phyloP scores from a whole-genome alignment of 2,888 invertebrate genomes.

The Salticus scenicus region DNA sequence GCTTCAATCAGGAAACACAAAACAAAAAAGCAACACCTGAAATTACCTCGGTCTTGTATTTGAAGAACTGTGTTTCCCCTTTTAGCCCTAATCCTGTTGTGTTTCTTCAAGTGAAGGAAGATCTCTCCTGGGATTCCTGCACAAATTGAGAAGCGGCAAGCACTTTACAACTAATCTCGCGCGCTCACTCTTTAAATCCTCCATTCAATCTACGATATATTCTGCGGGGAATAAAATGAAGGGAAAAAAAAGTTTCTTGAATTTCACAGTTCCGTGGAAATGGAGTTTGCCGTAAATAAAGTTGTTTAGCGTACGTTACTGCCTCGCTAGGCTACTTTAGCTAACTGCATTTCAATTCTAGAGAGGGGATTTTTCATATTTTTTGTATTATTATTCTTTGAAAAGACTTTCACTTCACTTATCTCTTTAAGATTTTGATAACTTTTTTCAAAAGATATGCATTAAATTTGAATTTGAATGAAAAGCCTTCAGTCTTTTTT shows the following conservation, averaged over 20 bases:
- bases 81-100: slow-evolving; percentile 61
- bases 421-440: background rate
- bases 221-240: background rate
- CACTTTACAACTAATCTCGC: slow-evolving; percentile 60
- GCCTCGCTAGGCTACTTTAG: slow-evolving; percentile 21
- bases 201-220: slow-evolving; percentile 51
- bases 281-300: slow-evolving; percentile 55
- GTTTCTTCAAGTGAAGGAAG: slow-evolving; percentile 30
- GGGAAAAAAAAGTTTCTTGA: slow-evolving; percentile 7
- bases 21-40: background rate
- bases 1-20: slow-evolving; percentile 39
- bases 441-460: background rate
- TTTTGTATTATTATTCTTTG: background rate
- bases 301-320: slow-evolving; percentile 32
- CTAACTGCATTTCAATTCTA: background rate
- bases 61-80: slow-evolving; percentile 17
- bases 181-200: slow-evolving; percentile 63
- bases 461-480: slow-evolving; percentile 1
- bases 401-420: background rate
- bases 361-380: background rate
- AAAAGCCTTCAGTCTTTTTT: background rate
- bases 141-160: slow-evolving; percentile 60
- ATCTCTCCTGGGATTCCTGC: slow-evolving; percentile 24
- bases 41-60: background rate
- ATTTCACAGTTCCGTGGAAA: slow-evolving; percentile 28